A percentile compares a stretch with the other conserved stretches of the same genome.
phyloP scores from a whole-genome alignment of 2,113 vertebrate genomes.

The Onychostoma macrolepis region DNA sequence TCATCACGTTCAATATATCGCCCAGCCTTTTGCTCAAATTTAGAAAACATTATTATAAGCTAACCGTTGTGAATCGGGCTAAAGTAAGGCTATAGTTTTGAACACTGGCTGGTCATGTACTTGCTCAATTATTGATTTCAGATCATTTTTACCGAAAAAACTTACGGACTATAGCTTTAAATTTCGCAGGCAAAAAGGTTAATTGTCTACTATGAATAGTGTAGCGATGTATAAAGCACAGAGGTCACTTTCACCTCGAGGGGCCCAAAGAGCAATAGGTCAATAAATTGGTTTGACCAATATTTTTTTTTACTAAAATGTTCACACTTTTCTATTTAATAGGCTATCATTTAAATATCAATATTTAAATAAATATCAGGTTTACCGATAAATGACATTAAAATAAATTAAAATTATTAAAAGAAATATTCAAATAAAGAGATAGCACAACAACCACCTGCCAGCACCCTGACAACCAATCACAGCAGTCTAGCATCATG shows the following conservation, averaged over 20 bases:
- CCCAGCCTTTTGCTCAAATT: too few species aligned
- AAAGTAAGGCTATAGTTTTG: too few species aligned
- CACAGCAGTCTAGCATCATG: not conserved
- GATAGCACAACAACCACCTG: not conserved
- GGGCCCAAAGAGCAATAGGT: not conserved
- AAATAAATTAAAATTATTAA: not conserved
- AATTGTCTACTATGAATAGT: not conserved
- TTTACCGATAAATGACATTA: not conserved
- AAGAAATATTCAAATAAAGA: too few species aligned
- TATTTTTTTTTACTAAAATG: not conserved
- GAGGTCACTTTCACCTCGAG: not conserved
- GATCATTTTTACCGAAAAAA: too few species aligned
- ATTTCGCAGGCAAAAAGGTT: not conserved
- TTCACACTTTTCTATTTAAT: not conserved
- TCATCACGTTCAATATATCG: too few species aligned
- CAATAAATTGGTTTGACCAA: not conserved
- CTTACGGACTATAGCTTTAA: too few species aligned
- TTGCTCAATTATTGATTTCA: too few species aligned
- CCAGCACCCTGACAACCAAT: not conserved
- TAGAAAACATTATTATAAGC: too few species aligned
- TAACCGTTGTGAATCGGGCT: too few species aligned
- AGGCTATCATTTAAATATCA: not conserved
- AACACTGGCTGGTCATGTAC: too few species aligned
- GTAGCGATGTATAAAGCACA: not conserved
- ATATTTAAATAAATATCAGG: not conserved